phyloP scores from a whole-genome alignment of 2,888 invertebrate genomes.

The Pseudolycoriella hygida region DNA sequence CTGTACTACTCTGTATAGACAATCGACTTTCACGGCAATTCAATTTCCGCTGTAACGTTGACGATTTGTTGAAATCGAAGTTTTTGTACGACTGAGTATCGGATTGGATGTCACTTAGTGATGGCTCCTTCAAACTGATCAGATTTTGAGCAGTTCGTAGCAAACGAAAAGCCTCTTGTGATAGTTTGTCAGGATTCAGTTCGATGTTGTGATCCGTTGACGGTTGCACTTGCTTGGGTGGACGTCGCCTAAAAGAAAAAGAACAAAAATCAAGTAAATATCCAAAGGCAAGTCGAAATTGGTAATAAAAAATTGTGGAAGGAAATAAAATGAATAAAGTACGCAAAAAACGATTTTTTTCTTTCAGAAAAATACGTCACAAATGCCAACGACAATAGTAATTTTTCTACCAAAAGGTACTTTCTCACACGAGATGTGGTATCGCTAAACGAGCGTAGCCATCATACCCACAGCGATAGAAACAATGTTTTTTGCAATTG shows the following conservation, averaged over 20 bases:
- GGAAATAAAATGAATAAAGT: too few relatives aligned
- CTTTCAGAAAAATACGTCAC: too few relatives aligned
- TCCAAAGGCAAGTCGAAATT: too few relatives aligned
- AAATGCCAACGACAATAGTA: too few relatives aligned
- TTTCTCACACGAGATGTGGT: too few relatives aligned
- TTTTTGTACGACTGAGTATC: neutral
- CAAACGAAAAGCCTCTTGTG: conserved; percentile 46
- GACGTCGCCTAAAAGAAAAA: conserved; percentile 10
- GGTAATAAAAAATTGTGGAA: too few relatives aligned
- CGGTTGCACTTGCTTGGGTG: conserved; percentile 10
- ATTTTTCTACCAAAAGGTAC: too few relatives aligned
- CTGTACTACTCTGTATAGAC: conserved; percentile 27
- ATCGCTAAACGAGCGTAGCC: too few relatives aligned
- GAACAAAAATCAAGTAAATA: too few relatives aligned
- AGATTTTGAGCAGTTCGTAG: conserved; percentile 46
- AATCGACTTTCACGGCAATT: conserved; percentile 26
- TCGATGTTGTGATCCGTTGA: conserved; percentile 22
- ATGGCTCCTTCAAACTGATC: conserved; percentile 42
- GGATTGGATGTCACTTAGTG: conserved; percentile 26
- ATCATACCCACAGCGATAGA: too few relatives aligned
- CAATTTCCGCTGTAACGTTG: conserved; percentile 21
- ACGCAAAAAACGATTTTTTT: too few relatives aligned
- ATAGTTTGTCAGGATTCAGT: conserved; percentile 41
- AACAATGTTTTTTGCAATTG: too few relatives aligned
- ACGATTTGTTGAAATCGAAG: neutral